Conservation (phyloP, 2,797 vertebrate genomes). For the Muscicapa striata region DNA sequence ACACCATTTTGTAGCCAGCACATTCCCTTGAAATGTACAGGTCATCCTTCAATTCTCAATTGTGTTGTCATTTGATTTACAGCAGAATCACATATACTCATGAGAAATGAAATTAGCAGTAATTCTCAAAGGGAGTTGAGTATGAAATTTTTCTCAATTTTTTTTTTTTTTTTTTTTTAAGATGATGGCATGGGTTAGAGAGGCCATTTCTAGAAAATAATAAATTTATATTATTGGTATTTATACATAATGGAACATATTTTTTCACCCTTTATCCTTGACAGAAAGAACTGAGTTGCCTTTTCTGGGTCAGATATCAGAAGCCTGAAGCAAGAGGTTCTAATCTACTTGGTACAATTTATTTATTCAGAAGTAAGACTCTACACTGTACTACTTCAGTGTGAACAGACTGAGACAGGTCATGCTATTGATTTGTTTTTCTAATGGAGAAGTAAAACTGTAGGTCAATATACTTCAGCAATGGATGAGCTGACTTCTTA, state of each 20-base stretch:
- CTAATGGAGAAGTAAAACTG: neutral
- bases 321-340: neutral
- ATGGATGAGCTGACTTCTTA: neutral
- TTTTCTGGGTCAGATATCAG: neutral
- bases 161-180: neutral
- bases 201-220: neutral
- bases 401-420: neutral
- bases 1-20: neutral
- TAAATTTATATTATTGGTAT: neutral
- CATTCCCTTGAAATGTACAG: neutral
- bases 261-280: neutral
- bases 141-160: neutral
- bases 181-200: neutral
- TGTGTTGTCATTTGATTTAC: neutral
- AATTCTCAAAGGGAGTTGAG: neutral
- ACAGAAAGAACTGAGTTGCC: neutral
- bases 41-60: neutral
- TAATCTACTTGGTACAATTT: neutral
- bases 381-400: neutral
- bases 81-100: neutral
- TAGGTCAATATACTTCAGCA: neutral
- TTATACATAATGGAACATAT: neutral
- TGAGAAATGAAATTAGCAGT: neutral
- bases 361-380: neutral
- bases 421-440: neutral